Percentiles rank a stretch among this genome's conserved stretches.
phyloP scores from a whole-genome alignment of 1,140 invertebrate species.

The Musca domestica region DNA sequence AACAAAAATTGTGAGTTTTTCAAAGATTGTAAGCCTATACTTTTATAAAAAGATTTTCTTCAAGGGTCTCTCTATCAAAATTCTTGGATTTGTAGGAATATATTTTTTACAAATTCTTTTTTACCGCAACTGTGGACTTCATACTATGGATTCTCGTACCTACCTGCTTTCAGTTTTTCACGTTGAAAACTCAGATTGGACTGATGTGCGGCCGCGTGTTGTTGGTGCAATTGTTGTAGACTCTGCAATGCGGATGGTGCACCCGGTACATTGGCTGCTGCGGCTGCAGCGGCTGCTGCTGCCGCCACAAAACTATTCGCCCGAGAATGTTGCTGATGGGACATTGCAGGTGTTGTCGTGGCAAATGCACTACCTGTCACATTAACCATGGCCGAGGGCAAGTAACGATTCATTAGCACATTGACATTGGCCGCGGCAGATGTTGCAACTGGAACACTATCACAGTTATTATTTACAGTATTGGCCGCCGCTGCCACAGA shows the following conservation, averaged over 20 bases:
- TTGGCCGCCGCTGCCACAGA: constrained; percentile 19
- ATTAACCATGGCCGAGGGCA: constrained; percentile 29
- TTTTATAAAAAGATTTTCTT: too few species aligned
- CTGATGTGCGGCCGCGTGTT: constrained; percentile 46
- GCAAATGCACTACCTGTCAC: not conserved
- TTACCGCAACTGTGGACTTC: too few species aligned
- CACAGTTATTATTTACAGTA: constrained; percentile 51
- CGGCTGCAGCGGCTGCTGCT: constrained; percentile 39
- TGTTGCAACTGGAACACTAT: constrained; percentile 29
- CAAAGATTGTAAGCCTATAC: too few species aligned
- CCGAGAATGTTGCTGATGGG: constrained; percentile 29
- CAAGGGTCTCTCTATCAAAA: too few species aligned
- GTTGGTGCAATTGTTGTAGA: constrained; percentile 51
- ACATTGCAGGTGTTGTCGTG: constrained; percentile 28
- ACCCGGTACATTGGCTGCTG: constrained; percentile 33
- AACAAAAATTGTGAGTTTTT: too few species aligned
- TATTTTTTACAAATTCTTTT: not conserved
- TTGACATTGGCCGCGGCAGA: constrained; percentile 27
- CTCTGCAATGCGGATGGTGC: constrained; percentile 49
- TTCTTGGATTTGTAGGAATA: not conserved
- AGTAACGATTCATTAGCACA: constrained; percentile 35
- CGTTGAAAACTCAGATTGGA: constrained; percentile 43
- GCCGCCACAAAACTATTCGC: constrained; percentile 32
- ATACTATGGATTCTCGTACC: constrained; percentile 14
- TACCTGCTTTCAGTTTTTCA: constrained; percentile 50